A percentile compares a stretch with the other conserved stretches of the same genome.
phyloP scores from a whole-genome alignment of 2,888 invertebrate species.

The Peribatodes rhomboidaria region DNA sequence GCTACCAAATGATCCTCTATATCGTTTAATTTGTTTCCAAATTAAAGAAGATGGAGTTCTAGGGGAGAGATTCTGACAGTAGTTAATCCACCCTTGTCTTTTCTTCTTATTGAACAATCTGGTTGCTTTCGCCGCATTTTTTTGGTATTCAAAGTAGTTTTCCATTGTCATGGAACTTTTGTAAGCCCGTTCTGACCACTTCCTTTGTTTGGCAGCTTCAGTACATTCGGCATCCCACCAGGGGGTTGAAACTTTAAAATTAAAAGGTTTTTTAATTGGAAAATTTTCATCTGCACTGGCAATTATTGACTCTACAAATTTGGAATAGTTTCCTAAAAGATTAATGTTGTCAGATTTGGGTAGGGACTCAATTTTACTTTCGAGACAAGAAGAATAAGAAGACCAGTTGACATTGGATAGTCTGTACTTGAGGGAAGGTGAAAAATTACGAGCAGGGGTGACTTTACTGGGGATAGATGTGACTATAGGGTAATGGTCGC shows the following conservation, averaged over 20 bases:
- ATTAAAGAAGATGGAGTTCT: background rate
- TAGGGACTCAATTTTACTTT: no score
- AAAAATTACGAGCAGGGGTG: background rate
- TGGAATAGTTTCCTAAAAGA: background rate
- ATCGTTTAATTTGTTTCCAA: background rate
- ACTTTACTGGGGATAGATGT: background rate
- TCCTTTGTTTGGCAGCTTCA: background rate
- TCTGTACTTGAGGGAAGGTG: background rate
- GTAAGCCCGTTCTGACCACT: background rate
- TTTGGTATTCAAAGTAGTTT: background rate
- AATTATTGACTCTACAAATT: background rate
- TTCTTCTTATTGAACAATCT: background rate
- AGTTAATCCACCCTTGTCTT: background rate
- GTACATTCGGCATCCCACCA: background rate
- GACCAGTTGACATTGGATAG: background rate
- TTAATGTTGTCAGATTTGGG: no score
- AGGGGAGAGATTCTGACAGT: background rate
- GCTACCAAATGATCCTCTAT: background rate
- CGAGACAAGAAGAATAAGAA: no score
- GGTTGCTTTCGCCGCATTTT: background rate
- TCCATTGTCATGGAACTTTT: background rate
- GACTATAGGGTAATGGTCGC: background rate
- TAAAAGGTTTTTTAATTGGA: background rate
- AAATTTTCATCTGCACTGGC: background rate
- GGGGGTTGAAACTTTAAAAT: background rate